These are phyloP conservation scores for Cheilosia soror DNA, from an alignment of 2,888 invertebrate genomes.

Conservation along the genomic window DNA sequence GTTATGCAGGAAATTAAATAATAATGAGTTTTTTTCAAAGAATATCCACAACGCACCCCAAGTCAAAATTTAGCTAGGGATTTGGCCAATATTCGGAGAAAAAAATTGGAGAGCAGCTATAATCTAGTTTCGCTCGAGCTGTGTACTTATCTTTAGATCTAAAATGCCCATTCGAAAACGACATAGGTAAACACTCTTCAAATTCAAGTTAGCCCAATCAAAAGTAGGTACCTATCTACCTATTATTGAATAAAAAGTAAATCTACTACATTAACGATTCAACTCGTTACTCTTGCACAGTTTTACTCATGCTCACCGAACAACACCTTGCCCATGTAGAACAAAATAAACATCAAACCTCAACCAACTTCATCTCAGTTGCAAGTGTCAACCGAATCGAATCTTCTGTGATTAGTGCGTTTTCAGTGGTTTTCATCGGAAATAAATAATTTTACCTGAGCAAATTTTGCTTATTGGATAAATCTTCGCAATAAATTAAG, in stretches of 20 bases:
- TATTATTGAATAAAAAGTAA: not conserved
- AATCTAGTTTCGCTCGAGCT: no score
- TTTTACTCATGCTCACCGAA: conserved; percentile 10
- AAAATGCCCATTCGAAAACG: no score
- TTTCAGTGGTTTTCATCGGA: conserved; percentile 31
- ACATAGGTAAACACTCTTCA: no score
- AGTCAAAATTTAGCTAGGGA: no score
- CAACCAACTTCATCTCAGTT: conserved; percentile 54
- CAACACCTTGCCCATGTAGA: not conserved
- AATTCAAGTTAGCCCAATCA: no score
- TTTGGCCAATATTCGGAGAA: no score
- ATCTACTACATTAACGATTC: conserved; percentile 9
- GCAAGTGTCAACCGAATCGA: conserved; percentile 65
- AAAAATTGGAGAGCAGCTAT: no score
- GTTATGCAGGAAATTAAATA: no score
- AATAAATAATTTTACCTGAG: conserved; percentile 47
- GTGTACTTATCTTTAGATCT: no score
- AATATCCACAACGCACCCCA: no score
- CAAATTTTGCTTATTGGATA: conserved; percentile 54
- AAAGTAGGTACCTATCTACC: no score
- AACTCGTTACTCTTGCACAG: not conserved
- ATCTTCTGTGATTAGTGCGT: conserved; percentile 58
- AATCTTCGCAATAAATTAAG: conserved; percentile 45
- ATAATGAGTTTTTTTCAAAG: no score
- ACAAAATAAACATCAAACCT: not conserved